Evolutionary conservation across 2,888 invertebrate genomes (phyloP).

Genomic region (Drosophila suboccidentalis): DNA sequence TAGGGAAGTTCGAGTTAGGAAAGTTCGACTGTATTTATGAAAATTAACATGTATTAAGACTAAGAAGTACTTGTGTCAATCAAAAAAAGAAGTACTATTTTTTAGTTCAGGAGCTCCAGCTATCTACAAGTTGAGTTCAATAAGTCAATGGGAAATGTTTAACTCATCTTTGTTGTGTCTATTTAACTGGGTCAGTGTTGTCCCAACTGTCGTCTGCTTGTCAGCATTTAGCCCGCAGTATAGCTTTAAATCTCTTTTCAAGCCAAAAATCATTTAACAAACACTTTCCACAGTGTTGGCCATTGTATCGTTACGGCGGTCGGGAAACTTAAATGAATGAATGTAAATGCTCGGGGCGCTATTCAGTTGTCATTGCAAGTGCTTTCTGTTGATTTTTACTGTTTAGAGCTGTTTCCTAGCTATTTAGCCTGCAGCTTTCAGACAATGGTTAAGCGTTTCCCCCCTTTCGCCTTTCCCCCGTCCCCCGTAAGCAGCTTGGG

Average conservation of each 20-base stretch:
- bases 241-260: conserved; percentile 40
- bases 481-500: neutral
- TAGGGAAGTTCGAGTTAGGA: too few relatives aligned
- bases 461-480: neutral
- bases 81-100: neutral
- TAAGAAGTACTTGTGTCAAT: neutral
- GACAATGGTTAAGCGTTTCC: conserved; percentile 58
- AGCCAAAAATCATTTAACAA: conserved; percentile 34
- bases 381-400: conserved; percentile 59
- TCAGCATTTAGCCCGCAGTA: neutral
- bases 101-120: neutral
- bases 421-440: conserved; percentile 54
- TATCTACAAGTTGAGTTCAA: neutral
- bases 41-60: too few relatives aligned
- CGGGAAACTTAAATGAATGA: conserved; percentile 57
- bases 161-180: neutral
- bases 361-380: conserved; percentile 48
- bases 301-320: conserved; percentile 43
- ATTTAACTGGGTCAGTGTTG: conserved; percentile 26
- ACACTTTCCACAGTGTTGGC: conserved; percentile 31
- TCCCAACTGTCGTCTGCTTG: conserved; percentile 9
- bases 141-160: neutral
- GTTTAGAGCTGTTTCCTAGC: conserved; percentile 56
- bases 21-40: too few relatives aligned
- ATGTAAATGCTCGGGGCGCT: conserved; percentile 51